Percentiles rank a stretch among this genome's conserved stretches.
phyloP scores from a whole-genome alignment of 2,888 invertebrate genomes.

The Dinocampus coccinellae region DNA sequence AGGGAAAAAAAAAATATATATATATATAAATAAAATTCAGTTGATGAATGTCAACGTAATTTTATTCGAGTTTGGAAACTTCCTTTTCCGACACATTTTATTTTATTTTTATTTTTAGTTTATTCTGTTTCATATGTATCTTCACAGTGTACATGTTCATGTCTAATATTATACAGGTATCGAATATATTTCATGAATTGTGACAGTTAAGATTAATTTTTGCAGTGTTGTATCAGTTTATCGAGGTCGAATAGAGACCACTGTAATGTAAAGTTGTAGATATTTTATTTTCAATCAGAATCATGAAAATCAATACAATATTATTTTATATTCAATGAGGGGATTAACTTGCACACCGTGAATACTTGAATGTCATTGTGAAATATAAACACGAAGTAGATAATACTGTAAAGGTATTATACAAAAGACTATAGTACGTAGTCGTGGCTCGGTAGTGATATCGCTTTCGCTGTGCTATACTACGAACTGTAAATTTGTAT shows the following conservation, averaged over 20 bases:
- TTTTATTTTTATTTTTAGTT: too few relatives aligned
- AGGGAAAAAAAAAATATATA: background rate
- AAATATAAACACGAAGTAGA: background rate
- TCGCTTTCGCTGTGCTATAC: conserved; percentile 10
- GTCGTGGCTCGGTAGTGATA: background rate
- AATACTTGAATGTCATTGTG: background rate
- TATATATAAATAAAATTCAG: background rate
- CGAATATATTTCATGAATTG: background rate
- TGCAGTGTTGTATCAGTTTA: conserved; percentile 4
- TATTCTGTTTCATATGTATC: too few relatives aligned
- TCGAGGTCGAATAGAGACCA: conserved; percentile 22
- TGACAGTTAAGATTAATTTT: conserved; percentile 3
- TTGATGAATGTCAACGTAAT: background rate
- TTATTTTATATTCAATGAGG: conserved; percentile 66
- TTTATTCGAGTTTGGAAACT: background rate
- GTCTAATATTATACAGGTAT: too few relatives aligned
- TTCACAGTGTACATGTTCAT: too few relatives aligned
- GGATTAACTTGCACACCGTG: conserved; percentile 63
- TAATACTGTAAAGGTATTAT: background rate
- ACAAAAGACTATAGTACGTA: conserved; percentile 30
- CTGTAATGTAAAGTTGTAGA: conserved; percentile 30
- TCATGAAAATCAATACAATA: conserved; percentile 58
- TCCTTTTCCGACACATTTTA: too few relatives aligned
- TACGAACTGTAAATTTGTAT: background rate
- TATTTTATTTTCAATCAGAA: conserved; percentile 56